These are phyloP conservation scores for Eleginops maclovinus DNA, from an alignment of 2,113 vertebrate genomes.

Conservation along the genomic window DNA sequence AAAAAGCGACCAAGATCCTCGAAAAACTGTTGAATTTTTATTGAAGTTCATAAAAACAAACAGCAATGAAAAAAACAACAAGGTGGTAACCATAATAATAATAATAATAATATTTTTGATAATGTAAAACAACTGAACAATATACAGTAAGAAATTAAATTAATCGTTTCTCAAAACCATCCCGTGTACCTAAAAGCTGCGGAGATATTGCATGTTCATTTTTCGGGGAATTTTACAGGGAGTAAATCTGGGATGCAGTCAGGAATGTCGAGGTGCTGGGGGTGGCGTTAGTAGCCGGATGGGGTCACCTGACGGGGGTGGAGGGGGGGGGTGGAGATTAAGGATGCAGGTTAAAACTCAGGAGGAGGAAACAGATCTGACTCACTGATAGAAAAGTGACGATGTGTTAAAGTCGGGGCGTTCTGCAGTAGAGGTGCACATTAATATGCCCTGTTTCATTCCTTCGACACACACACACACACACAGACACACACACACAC, in stretches of 20 bases:
- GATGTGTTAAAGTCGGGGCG: conserved; percentile 38
- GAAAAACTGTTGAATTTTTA: conserved; percentile 74
- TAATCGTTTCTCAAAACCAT: conserved; percentile 66
- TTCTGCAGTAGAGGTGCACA: conserved; percentile 75
- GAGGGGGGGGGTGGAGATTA: conserved; percentile 16
- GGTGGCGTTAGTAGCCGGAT: conserved; percentile 48
- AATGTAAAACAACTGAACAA: conserved; percentile 76
- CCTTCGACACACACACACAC: conserved; percentile 35
- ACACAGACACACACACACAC: conserved; percentile 19
- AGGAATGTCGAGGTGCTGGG: conserved; percentile 78
- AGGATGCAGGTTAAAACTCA: conserved; percentile 22
- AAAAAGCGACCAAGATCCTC: conserved; percentile 9
- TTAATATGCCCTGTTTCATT: conserved; percentile 51
- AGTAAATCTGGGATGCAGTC: conserved; percentile 55
- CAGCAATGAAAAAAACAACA: conserved; percentile 78
- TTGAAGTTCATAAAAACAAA: conserved; percentile 80
- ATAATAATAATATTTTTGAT: conserved; percentile 43
- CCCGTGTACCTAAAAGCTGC: conserved; percentile 59
- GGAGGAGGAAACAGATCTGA: conserved; percentile 52
- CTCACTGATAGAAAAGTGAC: conserved; percentile 56
- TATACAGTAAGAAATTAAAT: conserved; percentile 78
- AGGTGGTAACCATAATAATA: conserved; percentile 73
- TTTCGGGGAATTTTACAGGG: conserved; percentile 36
- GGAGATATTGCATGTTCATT: conserved; percentile 57
- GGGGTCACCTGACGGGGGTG: conserved; percentile 37